Evolutionary conservation across 2,888 invertebrate genomes (phyloP).

Genomic region (Tupiocoris notatus): DNA sequence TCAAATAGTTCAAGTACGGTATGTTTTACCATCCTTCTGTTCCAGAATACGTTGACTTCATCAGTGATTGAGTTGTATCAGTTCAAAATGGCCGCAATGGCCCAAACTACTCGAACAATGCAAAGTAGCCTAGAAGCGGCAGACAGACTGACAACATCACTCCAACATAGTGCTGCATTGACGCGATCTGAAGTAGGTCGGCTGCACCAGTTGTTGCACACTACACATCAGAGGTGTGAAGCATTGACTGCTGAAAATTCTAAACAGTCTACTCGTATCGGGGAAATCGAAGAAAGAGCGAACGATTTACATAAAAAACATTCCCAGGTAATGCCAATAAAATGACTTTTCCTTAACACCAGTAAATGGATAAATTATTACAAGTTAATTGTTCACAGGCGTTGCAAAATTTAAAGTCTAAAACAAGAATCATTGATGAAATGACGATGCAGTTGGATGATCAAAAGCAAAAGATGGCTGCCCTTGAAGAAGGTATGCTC

Average conservation of each 20-base stretch:
- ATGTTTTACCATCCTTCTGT: too few relatives aligned
- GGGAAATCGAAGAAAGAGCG: constrained; percentile 57
- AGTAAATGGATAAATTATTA: too few relatives aligned
- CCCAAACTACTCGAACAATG: constrained; percentile 57
- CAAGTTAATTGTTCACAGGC: constrained; percentile 49
- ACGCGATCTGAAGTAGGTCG: constrained; percentile 57
- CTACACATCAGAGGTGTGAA: constrained; percentile 58
- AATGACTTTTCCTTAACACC: not conserved
- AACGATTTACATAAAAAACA: constrained; percentile 57
- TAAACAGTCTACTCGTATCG: constrained; percentile 57
- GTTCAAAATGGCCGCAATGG: constrained; percentile 64
- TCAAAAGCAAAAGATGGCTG: constrained; percentile 1
- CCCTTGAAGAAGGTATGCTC: not conserved
- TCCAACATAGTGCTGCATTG: constrained; percentile 58
- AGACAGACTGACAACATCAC: constrained; percentile 56
- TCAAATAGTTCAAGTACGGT: too few relatives aligned
- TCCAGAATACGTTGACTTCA: constrained; percentile 55
- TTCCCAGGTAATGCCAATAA: constrained; percentile 51
- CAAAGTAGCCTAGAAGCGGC: constrained; percentile 59
- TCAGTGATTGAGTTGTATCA: constrained; percentile 72
- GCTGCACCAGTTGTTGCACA: constrained; percentile 57
- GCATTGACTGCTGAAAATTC: constrained; percentile 55
- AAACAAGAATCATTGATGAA: constrained; percentile 43
- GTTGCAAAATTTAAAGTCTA: constrained; percentile 55
- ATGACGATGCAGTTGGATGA: constrained; percentile 5